Conservation (phyloP, 2,888 invertebrate genomes). For the Dugesia japonica region DNA sequence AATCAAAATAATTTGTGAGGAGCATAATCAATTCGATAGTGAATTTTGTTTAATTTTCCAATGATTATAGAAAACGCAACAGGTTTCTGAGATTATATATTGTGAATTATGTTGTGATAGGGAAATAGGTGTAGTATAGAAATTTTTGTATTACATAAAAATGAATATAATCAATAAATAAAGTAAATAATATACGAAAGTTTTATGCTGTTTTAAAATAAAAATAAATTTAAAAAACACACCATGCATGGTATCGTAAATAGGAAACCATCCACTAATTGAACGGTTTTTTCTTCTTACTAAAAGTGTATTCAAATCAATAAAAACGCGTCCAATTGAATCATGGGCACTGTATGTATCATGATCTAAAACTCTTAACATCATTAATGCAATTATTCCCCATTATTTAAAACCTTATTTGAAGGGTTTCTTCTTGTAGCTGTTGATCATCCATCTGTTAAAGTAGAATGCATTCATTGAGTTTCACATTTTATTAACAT, state of each 20-base stretch:
- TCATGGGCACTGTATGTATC: slow-evolving; percentile 93
- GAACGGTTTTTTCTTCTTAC: slow-evolving; percentile 53
- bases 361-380: slow-evolving; percentile 71
- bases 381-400: too few species aligned
- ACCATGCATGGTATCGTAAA: slow-evolving; percentile 94
- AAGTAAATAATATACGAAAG: too few species aligned
- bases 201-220: too few species aligned
- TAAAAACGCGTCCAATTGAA: slow-evolving; percentile 75
- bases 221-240: slow-evolving; percentile 34
- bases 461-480: slow-evolving; percentile 36
- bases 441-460: slow-evolving; percentile 80
- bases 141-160: too few species aligned
- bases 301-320: slow-evolving; percentile 75
- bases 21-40: too few species aligned
- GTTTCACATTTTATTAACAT: slow-evolving; percentile 31
- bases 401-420: slow-evolving; percentile 56
- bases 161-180: too few species aligned
- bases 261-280: slow-evolving; percentile 85
- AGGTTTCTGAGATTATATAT: too few species aligned
- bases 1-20: too few species aligned
- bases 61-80: too few species aligned
- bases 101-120: too few species aligned
- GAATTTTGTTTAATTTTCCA: too few species aligned
- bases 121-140: too few species aligned
- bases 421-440: slow-evolving; percentile 86